Base-by-base conservation (phyloP, 1,140 invertebrate genomes). In the Psix sp. region DNA sequence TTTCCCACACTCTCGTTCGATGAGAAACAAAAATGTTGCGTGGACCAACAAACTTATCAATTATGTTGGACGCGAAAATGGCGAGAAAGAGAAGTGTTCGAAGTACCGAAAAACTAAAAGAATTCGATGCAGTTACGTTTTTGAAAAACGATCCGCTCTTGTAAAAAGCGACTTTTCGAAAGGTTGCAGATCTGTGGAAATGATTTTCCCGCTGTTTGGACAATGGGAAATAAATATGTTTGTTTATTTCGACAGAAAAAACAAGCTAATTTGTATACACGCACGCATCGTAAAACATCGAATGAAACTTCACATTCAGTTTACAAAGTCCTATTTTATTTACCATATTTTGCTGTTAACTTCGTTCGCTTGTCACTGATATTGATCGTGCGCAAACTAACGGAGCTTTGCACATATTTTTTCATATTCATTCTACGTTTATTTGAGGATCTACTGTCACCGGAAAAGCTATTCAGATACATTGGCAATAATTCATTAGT, bases 371-470 rank as follows among this genome's bases (percentile, higher is more conserved):
- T 42, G 11, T 21, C 17, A 26, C 40, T 14, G 11, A 43, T 43
- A 43, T 43, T 26, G 40, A 43, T 43, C 21, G 40, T 24, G 3
- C 18, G 10, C 2, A 42, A 42, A 17, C 40, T 16, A 14, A 6
- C 6, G 11, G 14, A 24, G 7, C 20, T 43, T 43, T 24, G 20
- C 11, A 13, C 3, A 26, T 26, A 14, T 14, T 43, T 43, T 43
- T 43, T 6, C 21, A 26, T 26, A 26, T 24, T 26, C 14, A 24
- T 24, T 24, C 7, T 7, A 24, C 21, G 21, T 24, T 3, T 7
- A 24, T 24, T 24, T 24, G 21, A 24, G 7, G 21, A 24, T 4
- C 21, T 24, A 24, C 21, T 24, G 21, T 4, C 21, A 24, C 21
- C 7, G 11, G 21, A 18, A 43, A n/a, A n/a, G n/a, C n/a, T n/a